A percentile compares a stretch with the other conserved stretches of the same genome.
Conservation (phyloP, 2,888 invertebrate genomes). For the Drepanosiphum platanoidis region DNA sequence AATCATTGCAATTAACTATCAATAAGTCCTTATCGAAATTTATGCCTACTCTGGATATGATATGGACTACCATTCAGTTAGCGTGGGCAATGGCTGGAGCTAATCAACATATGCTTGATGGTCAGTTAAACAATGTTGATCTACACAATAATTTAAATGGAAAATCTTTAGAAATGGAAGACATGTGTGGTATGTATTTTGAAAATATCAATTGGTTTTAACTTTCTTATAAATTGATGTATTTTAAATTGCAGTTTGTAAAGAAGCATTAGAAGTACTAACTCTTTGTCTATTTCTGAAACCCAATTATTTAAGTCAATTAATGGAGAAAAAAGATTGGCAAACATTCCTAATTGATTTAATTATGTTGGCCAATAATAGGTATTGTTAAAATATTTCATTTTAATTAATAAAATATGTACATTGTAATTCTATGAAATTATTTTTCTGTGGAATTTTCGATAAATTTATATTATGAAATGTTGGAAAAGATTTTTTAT, state of each 20-base stretch:
- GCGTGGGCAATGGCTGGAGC: conserved; percentile 79
- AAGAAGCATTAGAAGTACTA: conserved; percentile 92
- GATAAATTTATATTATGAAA: too few relatives aligned
- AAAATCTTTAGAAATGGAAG: conserved; percentile 75
- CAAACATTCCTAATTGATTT: conserved; percentile 89
- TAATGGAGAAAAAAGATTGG: conserved; percentile 86
- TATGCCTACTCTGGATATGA: conserved; percentile 78
- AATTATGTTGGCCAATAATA: conserved; percentile 77
- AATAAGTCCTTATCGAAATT: conserved; percentile 75
- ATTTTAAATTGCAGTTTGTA: conserved; percentile 72
- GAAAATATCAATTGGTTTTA: not conserved
- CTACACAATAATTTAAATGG: conserved; percentile 74
- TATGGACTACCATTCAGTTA: conserved; percentile 79
- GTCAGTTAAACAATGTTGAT: conserved; percentile 68
- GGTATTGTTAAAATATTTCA: conserved; percentile 64
- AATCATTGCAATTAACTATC: conserved; percentile 67
- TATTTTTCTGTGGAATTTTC: too few relatives aligned
- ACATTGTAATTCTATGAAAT: not conserved
- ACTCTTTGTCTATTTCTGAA: conserved; percentile 90
- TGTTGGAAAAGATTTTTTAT: too few relatives aligned
- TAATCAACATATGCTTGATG: conserved; percentile 63
- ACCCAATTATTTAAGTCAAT: conserved; percentile 83
- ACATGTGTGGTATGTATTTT: conserved; percentile 71
- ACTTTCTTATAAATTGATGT: conserved; percentile 3
- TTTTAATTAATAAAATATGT: conserved; percentile 18